Percentiles rank a stretch among this genome's conserved stretches.
phyloP scores from a whole-genome alignment of 2,888 invertebrate genomes.

The Drosophila ezoana region DNA sequence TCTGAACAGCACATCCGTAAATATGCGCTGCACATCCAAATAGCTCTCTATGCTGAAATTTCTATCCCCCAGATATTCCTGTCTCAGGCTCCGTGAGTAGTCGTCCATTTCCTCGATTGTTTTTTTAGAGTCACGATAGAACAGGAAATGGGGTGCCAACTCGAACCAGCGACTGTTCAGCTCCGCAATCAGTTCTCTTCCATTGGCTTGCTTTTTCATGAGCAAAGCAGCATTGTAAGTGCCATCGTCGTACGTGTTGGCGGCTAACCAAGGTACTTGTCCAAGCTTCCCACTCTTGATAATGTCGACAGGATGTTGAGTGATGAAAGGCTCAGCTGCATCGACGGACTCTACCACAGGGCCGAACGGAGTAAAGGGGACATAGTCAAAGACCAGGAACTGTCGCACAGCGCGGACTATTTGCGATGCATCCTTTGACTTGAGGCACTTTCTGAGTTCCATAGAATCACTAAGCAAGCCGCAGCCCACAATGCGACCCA shows the following conservation, averaged over 20 bases:
- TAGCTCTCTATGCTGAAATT: constrained; percentile 85
- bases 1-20: constrained; percentile 88
- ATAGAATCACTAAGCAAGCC: constrained; percentile 85
- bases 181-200: constrained; percentile 29
- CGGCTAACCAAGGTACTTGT: constrained; percentile 90
- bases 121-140: constrained; percentile 24
- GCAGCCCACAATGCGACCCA: constrained; percentile 88
- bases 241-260: constrained; percentile 82
- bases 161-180: constrained; percentile 43
- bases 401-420: constrained; percentile 31
- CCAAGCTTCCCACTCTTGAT: constrained; percentile 87
- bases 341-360: constrained; percentile 88
- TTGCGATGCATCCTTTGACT: constrained; percentile 20
- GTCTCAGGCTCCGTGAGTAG: constrained; percentile 24
- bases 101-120: constrained; percentile 31
- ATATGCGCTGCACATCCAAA: constrained; percentile 85
- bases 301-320: constrained; percentile 88
- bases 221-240: constrained; percentile 32
- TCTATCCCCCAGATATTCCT: constrained; percentile 27
- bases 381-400: constrained; percentile 86
- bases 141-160: constrained; percentile 34
- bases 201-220: constrained; percentile 23
- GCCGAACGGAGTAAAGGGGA: constrained; percentile 90
- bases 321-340: constrained; percentile 87
- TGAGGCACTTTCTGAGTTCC: constrained; percentile 85